Conservation (phyloP, 2,888 invertebrate species). For the Xestia ashworthii region DNA sequence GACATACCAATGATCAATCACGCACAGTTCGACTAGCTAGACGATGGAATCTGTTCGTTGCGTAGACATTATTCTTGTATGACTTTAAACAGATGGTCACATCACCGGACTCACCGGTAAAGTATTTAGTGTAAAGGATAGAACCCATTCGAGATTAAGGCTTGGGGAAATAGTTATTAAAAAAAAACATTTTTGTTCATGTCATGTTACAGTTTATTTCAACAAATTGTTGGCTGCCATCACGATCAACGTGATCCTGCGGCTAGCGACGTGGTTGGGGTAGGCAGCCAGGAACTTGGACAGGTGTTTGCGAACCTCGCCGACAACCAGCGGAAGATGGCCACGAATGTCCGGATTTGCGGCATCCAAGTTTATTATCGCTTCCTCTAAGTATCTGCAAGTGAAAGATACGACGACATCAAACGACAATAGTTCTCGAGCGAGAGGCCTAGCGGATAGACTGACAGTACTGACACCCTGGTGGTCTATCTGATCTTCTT, state of each 20-base stretch:
- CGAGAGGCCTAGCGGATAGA: not conserved
- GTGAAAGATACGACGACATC: not conserved
- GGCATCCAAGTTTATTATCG: slow-evolving; percentile 94
- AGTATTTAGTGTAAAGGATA: not conserved
- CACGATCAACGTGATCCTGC: slow-evolving; percentile 92
- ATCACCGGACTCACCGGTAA: slow-evolving; percentile 2
- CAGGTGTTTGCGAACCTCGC: slow-evolving; percentile 93
- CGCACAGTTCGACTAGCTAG: slow-evolving; percentile 37
- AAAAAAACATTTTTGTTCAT: slow-evolving; percentile 5
- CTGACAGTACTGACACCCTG: not conserved
- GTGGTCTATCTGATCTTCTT: not conserved
- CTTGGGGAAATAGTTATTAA: not conserved
- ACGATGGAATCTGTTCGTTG: slow-evolving; percentile 13
- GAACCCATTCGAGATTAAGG: not conserved
- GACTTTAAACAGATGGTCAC: slow-evolving; percentile 8
- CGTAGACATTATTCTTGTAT: slow-evolving; percentile 13
- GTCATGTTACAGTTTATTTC: slow-evolving; percentile 65
- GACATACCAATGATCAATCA: slow-evolving; percentile 49
- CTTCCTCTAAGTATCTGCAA: slow-evolving; percentile 95
- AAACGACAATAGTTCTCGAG: not conserved
- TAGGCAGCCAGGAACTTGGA: slow-evolving; percentile 85
- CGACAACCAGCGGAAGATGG: slow-evolving; percentile 95
- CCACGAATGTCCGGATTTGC: slow-evolving; percentile 93
- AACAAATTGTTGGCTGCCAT: slow-evolving; percentile 91
- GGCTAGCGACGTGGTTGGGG: slow-evolving; percentile 92